Evolutionary conservation across 2,888 invertebrate genomes (phyloP).

Genomic region (Idaea biselata): DNA sequence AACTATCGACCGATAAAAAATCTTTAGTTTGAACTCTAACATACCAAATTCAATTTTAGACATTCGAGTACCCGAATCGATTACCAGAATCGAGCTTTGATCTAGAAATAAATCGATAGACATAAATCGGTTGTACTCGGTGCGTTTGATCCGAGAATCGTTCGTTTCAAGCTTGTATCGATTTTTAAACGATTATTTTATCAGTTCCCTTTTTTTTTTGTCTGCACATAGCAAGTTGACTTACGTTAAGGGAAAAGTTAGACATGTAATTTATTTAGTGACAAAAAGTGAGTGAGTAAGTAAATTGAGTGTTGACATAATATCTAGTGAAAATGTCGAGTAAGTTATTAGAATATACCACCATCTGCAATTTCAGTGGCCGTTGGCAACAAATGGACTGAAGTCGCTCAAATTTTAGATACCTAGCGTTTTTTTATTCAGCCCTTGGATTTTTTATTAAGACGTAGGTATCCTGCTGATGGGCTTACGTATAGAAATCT

Average conservation of each 20-base stretch:
- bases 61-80: conserved; percentile 19
- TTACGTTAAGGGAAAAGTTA: background rate
- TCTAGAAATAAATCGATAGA: conserved; percentile 50
- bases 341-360: too few relatives aligned
- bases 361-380: too few relatives aligned
- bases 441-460: background rate
- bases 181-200: conserved; percentile 3
- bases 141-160: conserved; percentile 54
- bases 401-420: too few relatives aligned
- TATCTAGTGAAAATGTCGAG: too few relatives aligned
- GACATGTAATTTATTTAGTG: too few relatives aligned
- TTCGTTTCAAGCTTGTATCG: conserved; percentile 27
- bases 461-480: background rate
- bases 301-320: too few relatives aligned
- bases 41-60: conserved; percentile 22
- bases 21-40: background rate
- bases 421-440: too few relatives aligned
- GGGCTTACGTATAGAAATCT: background rate
- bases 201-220: background rate
- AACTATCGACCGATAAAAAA: background rate
- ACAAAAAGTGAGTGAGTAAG: too few relatives aligned
- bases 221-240: background rate
- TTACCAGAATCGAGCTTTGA: conserved; percentile 47
- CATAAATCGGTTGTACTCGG: conserved; percentile 48
- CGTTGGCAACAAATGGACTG: too few relatives aligned